Base-by-base conservation (phyloP, 2,113 vertebrate genomes). In the Rynchops niger region DNA sequence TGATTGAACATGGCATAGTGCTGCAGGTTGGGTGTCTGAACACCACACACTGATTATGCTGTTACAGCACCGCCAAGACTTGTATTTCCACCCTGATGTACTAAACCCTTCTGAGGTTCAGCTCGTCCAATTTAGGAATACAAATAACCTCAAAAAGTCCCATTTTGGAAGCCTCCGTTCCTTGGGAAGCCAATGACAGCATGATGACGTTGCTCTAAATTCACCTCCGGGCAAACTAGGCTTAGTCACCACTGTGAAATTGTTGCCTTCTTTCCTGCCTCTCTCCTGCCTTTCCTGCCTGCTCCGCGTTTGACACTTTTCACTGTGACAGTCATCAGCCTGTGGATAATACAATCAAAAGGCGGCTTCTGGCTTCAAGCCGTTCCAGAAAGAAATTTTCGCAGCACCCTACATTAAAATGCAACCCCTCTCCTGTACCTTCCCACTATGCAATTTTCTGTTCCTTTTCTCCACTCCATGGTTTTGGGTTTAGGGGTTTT, bases 291-390 rank as follows among this genome's bases (percentile, higher is more conserved):
- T 88, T 87, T 65, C 59, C 80, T 90, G 61, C 53, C 65, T 93
- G 69, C 25, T 93, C 45, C 73, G 30, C 2, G 0, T 77, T 84
- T 93, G 96, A 91, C 70, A 91, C 62, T 87, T 94, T 84, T 52
- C 70, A 30, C 67, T 30, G 58, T 87, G 89, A 90, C 91, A 91
- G 71, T 77, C 66, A 76, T 82, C 93, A 90, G 40, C 58, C 58
- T 85, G 58, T 43, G 6, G 90, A 38, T 82, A 91, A 96, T 77
- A 91, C 47, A 83, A 96, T 93, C 84, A 94, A 91, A 96, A 90
- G 40, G 58, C 86, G 93, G 52, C 72, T 88, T 79, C 53, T 94
- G 93, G 70, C 82, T 95, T 62, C 78, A 90, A 95, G 62, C n/a
- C n/a, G 3, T 69, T 85, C 10, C 56, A 87, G 86, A 71, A 84